Evolutionary conservation across 2,797 vertebrate genomes (phyloP), one percentile per base, ranked within the genome.

Genomic region (Sebastes oblongus): DNA sequence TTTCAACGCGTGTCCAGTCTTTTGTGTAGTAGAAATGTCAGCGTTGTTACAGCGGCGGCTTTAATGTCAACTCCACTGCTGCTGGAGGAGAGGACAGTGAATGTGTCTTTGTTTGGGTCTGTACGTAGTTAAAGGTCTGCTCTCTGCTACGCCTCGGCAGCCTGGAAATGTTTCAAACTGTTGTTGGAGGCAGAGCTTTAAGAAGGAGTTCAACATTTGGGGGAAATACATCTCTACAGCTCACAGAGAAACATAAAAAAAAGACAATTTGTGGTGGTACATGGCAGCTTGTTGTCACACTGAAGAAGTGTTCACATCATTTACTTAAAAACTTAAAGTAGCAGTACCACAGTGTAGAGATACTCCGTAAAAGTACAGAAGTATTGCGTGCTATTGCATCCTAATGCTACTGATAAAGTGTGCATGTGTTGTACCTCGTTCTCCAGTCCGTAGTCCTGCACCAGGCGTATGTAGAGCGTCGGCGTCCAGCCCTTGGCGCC

Each of bases 371-470:
- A 59, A 59, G 58, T 30, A 60, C 58, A 59, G 14, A 59, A 29
- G 56, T 18, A 18, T 16, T 27, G n/a, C 7, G 0, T 32, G 39
- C 52, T 58, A 8, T 32, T 20, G 20, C 8, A 12, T 12, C 22
- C 18, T 14, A 6, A 13, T 11, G 8, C 13, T 20, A 12, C 22
- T 50, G 2, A 36, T 27, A 4, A 10, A 4, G 20, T 11, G 65
- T 1, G 8, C 20, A 18, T 10, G n/a, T 36, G 25, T 29, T 30
- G 75, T 71, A 99, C 98, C 97, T 99, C 98, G 1, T 96, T 97
- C 89, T 99, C 98, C 69, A 99, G 95, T 0, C 98, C 98, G 0
- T 99, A 99, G 93, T 99, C 98, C 82, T 99, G 98, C 75, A 98
- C 98, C 89, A 99, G 92, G 29, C 97, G 95, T 80, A 99, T 99